Base-by-base conservation (phyloP, 1,140 invertebrate species). In the Phthorimaea operculella region DNA sequence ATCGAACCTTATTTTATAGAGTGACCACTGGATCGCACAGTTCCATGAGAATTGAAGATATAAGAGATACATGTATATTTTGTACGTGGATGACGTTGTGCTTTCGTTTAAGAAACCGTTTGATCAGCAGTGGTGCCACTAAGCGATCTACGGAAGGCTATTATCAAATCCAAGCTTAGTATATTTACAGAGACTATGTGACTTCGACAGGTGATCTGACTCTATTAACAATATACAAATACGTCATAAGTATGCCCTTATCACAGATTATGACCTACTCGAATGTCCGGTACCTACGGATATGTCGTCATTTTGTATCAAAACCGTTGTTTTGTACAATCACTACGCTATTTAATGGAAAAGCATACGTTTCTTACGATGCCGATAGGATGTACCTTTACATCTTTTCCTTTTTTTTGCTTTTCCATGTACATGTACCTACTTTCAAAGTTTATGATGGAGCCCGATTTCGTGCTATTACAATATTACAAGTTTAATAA, bases 221-320 rank as follows among this genome's bases (percentile, higher is more conserved):
- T 39, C 50, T 66, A 63, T 61, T 56, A 62, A 60, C 58, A 57
- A 57, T 62, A 59, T 70, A 71, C 65, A 70, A 64, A 68, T 72
- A 77, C 54, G 66, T 79, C 71, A 75, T 77, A 76, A 74, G 68
- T 70, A 76, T 79, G 68, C 66, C 58, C 76, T 81, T 85, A 85
- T 85, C 82, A 85, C 82, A 85, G 76, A 75, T 74, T 78, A 79
- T 79, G 69, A 74, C 64, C 64, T 75, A 77, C 67, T 68, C 62
- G 66, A 76, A 63, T 74, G 66, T 70, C 61, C 63, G 68, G 70
- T 70, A 67, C 52, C 64, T 79, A 78, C 66, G 70, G 78, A 82
- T 81, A 84, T 79, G 78, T 79, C 56, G 42, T 67, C 65, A 63
- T 66, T 28, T 64, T 63, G 54, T 71, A 42, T 57, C 54, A 55